Evolutionary conservation across 2,888 invertebrate genomes (phyloP), one percentile per base, ranked within the genome.

Genomic region (Doris montereyensis): DNA sequence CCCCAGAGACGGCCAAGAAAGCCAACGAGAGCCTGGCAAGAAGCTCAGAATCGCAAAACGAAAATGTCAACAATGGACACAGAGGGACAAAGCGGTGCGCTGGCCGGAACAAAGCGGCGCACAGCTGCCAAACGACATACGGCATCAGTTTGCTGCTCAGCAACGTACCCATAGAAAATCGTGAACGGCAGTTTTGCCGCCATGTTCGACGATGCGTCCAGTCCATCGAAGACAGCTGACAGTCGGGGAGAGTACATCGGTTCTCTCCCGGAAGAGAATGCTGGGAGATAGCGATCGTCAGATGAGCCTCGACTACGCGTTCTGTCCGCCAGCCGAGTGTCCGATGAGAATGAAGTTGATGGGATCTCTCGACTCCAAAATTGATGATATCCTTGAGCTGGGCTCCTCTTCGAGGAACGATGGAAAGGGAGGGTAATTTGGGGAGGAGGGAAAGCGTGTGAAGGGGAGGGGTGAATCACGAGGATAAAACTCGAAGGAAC

Each of bases 141-240:
- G 98, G 98, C 57, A 96, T 98, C 68, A 97, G 97, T 88, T 93
- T 98, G 1, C 93, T 98, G 30, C 93, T 98, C 72, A 96, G 97
- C 73, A 98, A 98, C 92, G 96, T 97, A 1, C 98, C 98, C 0
- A 96, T 97, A 95, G 0, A 98, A 98, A 93, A 96, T 98, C 74
- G 97, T 91, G 76, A 91, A 91, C 82, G 91, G 91, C 13, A 91
- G 90, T 79, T 91, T 90, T 77, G 91, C 90, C 1, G 91, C 91
- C 0, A 83, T 91, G 58, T 91, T 90, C 82, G 91, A 91, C 75
- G 81, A 41, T 41, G 26, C 60, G 52, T 77, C 67, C 8, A 62
- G 72, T 13, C 70, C 80, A 26, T 13, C 58, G 82, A 5, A 80
- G 80, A 30, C 71, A 80, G 35, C 70, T 32, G 10, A 68, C 68